Conservation (phyloP, 2,113 vertebrate genomes). For the Antidorcas marsupialis region DNA sequence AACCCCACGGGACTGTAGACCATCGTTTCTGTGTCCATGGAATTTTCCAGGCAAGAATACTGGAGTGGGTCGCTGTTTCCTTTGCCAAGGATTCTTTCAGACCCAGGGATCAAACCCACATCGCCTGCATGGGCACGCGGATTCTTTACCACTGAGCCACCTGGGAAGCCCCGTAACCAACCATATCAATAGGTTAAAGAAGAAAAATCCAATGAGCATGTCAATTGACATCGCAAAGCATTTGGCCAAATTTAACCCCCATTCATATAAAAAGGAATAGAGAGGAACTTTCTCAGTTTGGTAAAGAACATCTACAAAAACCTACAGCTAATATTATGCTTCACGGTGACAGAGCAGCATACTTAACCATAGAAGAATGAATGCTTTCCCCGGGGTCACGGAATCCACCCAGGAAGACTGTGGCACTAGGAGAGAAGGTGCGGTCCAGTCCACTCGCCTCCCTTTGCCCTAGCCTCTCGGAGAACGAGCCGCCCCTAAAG, state of each 20-base stretch:
- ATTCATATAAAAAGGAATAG: background rate
- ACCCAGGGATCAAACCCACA: background rate
- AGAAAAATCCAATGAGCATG: background rate
- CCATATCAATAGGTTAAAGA: background rate
- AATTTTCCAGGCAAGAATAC: background rate
- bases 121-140: background rate
- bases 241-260: background rate
- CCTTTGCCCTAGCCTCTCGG: background rate
- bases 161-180: background rate
- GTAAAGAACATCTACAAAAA: background rate
- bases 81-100: background rate
- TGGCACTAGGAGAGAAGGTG: background rate
- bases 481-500: background rate
- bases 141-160: background rate
- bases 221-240: background rate
- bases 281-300: background rate
- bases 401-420: background rate
- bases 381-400: background rate
- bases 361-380: background rate
- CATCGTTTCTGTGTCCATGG: background rate
- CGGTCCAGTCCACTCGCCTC: background rate
- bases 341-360: background rate
- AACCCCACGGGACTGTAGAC: background rate
- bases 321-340: background rate
- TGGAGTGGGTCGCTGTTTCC: background rate